A percentile compares a stretch with the other conserved stretches of the same genome.
phyloP scores from a whole-genome alignment of 2,888 invertebrate species.

The Ochropacha duplaris region DNA sequence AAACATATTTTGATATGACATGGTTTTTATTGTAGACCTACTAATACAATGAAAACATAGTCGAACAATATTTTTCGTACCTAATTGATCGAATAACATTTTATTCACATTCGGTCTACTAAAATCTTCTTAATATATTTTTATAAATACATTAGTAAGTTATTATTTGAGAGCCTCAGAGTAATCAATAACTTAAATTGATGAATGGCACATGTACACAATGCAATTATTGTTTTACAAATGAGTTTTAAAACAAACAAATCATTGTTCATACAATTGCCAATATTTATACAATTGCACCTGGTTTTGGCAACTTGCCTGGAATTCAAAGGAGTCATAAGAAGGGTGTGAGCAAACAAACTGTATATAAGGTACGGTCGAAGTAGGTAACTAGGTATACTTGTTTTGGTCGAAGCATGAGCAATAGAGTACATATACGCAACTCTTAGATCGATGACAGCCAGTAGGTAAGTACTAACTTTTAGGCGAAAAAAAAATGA shows the following conservation, averaged over 20 bases:
- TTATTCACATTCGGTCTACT: too few relatives aligned
- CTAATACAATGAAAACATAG: too few relatives aligned
- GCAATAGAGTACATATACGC: neutral
- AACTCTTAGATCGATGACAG: neutral
- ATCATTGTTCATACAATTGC: neutral
- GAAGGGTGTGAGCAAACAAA: neutral
- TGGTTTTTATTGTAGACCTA: too few relatives aligned
- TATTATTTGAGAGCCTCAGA: neutral
- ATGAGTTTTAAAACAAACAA: neutral
- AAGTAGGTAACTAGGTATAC: neutral
- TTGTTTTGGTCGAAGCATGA: neutral
- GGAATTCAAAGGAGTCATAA: neutral
- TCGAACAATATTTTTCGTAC: too few relatives aligned
- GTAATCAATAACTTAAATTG: neutral
- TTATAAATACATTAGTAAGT: too few relatives aligned
- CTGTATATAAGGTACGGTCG: neutral
- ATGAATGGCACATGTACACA: neutral
- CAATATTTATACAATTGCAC: neutral
- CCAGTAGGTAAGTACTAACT: too few relatives aligned
- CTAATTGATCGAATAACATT: too few relatives aligned
- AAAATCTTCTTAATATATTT: too few relatives aligned
- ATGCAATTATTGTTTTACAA: neutral
- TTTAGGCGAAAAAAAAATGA: neutral
- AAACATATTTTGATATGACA: too few relatives aligned
- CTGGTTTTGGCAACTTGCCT: slow-evolving; percentile 5